Conservation (phyloP, 1,140 invertebrate genomes). For the Aphelenchoides besseyi region DNA sequence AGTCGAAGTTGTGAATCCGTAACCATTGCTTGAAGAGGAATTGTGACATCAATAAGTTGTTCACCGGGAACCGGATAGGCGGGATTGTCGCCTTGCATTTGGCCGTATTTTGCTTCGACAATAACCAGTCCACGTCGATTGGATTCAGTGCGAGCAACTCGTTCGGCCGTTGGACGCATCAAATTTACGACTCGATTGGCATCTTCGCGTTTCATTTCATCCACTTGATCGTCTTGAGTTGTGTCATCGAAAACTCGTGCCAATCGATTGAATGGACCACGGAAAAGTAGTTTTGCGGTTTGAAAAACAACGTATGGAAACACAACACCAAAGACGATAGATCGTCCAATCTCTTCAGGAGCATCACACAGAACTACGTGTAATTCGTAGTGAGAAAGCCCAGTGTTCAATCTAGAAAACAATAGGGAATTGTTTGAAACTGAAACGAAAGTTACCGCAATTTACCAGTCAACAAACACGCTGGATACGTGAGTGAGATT, state of each 20-base stretch:
- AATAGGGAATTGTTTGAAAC: too few species aligned
- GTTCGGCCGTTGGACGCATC: conserved; percentile 71
- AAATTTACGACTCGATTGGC: conserved; percentile 67
- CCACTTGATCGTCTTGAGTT: conserved; percentile 41
- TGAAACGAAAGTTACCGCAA: conserved; percentile 38
- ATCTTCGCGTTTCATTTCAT: conserved; percentile 49
- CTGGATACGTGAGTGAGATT: conserved; percentile 45
- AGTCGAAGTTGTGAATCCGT: conserved; percentile 82
- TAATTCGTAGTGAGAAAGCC: conserved; percentile 53
- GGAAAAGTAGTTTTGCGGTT: conserved; percentile 42
- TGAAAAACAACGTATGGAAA: conserved; percentile 44
- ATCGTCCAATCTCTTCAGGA: conserved; percentile 48
- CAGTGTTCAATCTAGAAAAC: conserved; percentile 49
- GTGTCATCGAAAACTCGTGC: conserved; percentile 49
- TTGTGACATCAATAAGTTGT: conserved; percentile 83
- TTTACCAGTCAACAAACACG: conserved; percentile 43
- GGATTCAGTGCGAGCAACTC: conserved; percentile 71
- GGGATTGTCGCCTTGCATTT: conserved; percentile 54
- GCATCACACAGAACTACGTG: conserved; percentile 56
- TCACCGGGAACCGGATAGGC: conserved; percentile 55
- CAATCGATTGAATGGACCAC: not conserved
- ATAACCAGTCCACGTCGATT: conserved; percentile 79
- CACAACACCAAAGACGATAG: conserved; percentile 48
- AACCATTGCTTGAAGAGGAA: conserved; percentile 86
- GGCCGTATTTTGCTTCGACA: conserved; percentile 74